Conservation (phyloP, 1,140 invertebrate genomes). For the Heliconius nattereri region DNA sequence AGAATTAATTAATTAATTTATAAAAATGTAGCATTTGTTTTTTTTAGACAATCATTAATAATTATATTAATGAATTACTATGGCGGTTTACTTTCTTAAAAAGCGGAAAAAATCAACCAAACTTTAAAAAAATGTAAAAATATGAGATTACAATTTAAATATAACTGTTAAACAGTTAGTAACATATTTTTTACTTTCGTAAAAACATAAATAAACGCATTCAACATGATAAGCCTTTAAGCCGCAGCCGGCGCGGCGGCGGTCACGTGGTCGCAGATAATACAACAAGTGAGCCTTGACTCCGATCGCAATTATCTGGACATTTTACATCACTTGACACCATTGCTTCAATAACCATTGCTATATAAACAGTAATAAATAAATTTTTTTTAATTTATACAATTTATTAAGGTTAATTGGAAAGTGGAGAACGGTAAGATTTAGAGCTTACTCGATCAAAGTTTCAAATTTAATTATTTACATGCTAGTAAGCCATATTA, state of each 20-base stretch:
- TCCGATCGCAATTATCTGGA: slow-evolving; percentile 71
- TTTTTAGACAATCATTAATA: too few species aligned
- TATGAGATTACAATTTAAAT: background rate
- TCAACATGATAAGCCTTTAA: slow-evolving; percentile 14
- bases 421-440: too few species aligned
- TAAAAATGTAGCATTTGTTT: too few species aligned
- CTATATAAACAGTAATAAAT: slow-evolving; percentile 6
- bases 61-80: too few species aligned
- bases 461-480: too few species aligned
- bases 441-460: too few species aligned
- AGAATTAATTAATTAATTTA: too few species aligned
- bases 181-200: too few species aligned
- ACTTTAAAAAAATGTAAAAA: background rate
- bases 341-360: slow-evolving; percentile 39
- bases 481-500: too few species aligned
- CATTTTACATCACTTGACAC: slow-evolving; percentile 74
- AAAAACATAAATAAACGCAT: slow-evolving; percentile 7
- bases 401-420: background rate
- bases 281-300: slow-evolving; percentile 70
- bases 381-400: background rate
- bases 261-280: slow-evolving; percentile 47
- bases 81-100: too few species aligned
- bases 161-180: background rate
- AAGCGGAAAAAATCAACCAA: background rate
- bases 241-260: background rate